Evolutionary conservation across 2,113 vertebrate genomes (phyloP), one percentile per base, ranked within the genome.

Genomic region (Dolichallabes microphthalmus): DNA sequence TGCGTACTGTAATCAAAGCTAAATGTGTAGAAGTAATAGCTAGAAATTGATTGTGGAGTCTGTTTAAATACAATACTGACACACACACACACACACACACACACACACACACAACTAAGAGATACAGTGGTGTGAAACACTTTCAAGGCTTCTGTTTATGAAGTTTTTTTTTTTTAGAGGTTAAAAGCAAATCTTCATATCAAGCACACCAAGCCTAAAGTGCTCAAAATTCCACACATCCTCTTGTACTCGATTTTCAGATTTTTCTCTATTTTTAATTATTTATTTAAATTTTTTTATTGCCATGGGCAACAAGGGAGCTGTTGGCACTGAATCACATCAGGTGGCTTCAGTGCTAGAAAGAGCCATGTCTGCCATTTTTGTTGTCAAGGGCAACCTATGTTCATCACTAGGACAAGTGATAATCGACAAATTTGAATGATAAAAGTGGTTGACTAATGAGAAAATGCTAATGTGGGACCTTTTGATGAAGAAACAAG

Each of bases 381-480:
- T 90, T 91, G 89, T 90, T 88, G 90, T 86, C 90, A 82, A 71
- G 86, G 86, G 76, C 87, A 86, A 90, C 87, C 88, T 82, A 83
- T 83, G 89, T 84, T 85, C 73, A 61, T n/a, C 57, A 82, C 85
- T 71, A 88, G 89, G 82, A 89, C 89, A 86, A 86, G 85, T 35
- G 73, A 87, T 88, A 88, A 92, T 88, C 86, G 82, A 45, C 45
- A 5, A 85, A 94, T 95, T 92, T 92, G 87, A 94, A 95, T 94
- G 75, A 94, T 93, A 93, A 94, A 94, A 92, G 90, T 94, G 84
- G 1, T 15, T 30, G 75, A 80, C 87, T 92, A 86, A 92, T 93
- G 92, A 93, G 89, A 93, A 93, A 91, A 94, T 94, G 93, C 91
- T 92, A 93, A 94, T 91, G 81, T 90, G 90, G 84, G 77, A 64